Percentiles rank a stretch among this genome's conserved stretches.
Evolutionary conservation across 2,113 vertebrate genomes (phyloP).

Genomic region (Leptobrachium leishanense): DNA sequence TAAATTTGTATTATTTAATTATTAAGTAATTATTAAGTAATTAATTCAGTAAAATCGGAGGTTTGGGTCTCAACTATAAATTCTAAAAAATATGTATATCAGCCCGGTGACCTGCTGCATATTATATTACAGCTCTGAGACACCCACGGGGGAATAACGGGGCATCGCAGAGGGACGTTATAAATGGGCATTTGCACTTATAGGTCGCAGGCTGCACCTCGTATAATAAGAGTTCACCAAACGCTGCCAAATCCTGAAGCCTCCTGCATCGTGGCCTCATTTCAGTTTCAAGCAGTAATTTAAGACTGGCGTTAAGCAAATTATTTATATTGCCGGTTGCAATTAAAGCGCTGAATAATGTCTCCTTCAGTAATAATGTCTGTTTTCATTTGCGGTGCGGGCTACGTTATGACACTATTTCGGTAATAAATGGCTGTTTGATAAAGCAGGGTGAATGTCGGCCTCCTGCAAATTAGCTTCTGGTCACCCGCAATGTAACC

Average conservation of each 20-base stretch:
- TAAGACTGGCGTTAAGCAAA: conserved; percentile 38
- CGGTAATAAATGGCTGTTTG: conserved; percentile 24
- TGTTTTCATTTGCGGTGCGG: conserved; percentile 25
- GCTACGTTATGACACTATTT: conserved; percentile 13
- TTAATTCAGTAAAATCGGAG: no score
- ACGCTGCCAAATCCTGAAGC: background rate
- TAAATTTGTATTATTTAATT: no score
- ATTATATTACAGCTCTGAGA: no score
- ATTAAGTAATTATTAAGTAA: no score
- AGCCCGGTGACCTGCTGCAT: no score
- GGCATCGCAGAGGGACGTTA: no score
- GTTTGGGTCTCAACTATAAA: no score
- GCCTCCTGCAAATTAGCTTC: conserved; percentile 24
- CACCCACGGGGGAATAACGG: no score
- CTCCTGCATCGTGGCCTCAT: conserved; percentile 31
- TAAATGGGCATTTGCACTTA: no score
- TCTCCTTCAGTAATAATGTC: conserved; percentile 26
- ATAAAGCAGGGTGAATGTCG: conserved; percentile 3
- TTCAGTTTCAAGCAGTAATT: conserved; percentile 44
- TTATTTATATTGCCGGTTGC: conserved; percentile 39
- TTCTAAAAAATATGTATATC: no score
- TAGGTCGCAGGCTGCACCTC: no score
- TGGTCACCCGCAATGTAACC: conserved; percentile 17
- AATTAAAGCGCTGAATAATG: conserved; percentile 51
- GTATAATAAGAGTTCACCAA: background rate